phyloP scores from a whole-genome alignment of 2,113 vertebrate genomes.

The Salminus brasiliensis region DNA sequence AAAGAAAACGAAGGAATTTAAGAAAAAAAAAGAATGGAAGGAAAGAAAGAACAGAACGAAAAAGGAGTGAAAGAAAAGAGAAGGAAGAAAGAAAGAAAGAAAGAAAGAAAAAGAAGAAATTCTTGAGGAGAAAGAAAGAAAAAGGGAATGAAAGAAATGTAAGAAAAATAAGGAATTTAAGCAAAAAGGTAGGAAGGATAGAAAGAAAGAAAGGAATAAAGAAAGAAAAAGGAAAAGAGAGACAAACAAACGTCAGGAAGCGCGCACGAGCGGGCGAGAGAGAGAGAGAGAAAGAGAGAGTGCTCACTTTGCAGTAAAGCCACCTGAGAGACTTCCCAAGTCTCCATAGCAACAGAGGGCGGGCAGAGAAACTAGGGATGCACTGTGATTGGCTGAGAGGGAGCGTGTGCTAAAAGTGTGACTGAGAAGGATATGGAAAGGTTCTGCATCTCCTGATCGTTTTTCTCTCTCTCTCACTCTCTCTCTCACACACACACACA shows the following conservation, averaged over 20 bases:
- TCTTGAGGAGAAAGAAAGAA: background rate
- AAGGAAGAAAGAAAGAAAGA: background rate
- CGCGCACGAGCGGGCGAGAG: too few relatives aligned
- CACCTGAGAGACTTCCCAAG: slow-evolving; percentile 52
- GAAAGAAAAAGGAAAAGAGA: too few relatives aligned
- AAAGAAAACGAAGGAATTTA: background rate
- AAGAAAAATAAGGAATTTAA: too few relatives aligned
- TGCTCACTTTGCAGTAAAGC: slow-evolving; percentile 23
- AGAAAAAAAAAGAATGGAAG: background rate
- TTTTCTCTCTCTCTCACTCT: slow-evolving; percentile 3
- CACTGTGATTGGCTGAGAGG: slow-evolving; percentile 29
- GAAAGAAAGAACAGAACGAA: too few relatives aligned
- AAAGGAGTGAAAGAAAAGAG: background rate
- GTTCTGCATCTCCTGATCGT: slow-evolving; percentile 29
- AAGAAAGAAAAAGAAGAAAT: background rate
- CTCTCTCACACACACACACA: background rate
- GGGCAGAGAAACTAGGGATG: slow-evolving; percentile 25
- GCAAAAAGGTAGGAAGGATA: background rate
- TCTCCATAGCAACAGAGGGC: slow-evolving; percentile 58
- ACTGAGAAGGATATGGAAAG: slow-evolving; percentile 34
- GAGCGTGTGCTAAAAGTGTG: slow-evolving; percentile 19
- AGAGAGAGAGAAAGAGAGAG: slow-evolving; percentile 6
- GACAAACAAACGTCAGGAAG: too few relatives aligned
- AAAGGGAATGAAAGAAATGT: background rate
- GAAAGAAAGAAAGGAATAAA: background rate